Evolutionary conservation across 2,113 vertebrate species (phyloP).

Genomic region (Siniperca knerii): DNA sequence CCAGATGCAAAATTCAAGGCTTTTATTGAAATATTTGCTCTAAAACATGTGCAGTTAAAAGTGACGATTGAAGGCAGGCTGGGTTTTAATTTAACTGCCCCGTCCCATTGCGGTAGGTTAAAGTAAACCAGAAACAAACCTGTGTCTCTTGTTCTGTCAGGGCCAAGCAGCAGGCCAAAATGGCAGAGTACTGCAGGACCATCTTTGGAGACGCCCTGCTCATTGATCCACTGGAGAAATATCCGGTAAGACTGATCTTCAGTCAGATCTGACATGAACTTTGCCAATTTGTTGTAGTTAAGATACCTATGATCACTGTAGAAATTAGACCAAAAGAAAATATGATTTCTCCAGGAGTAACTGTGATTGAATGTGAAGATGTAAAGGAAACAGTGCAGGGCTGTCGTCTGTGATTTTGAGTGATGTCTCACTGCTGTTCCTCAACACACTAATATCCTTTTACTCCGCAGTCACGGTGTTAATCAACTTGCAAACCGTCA

Average conservation of each 20-base stretch:
- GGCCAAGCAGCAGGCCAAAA: conserved; percentile 92
- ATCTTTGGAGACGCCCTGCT: conserved; percentile 92
- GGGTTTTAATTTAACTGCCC: no score
- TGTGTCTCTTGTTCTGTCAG: conserved; percentile 67
- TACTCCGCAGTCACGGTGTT: not conserved
- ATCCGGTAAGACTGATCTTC: conserved; percentile 83
- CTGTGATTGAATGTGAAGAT: no score
- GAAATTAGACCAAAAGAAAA: no score
- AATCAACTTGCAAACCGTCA: not conserved
- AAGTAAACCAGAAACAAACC: not conserved
- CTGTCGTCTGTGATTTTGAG: not conserved
- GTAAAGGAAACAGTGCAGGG: no score
- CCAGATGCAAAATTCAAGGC: not conserved
- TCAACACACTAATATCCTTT: conserved; percentile 5
- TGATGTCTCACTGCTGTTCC: not conserved
- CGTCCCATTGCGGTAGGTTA: not conserved
- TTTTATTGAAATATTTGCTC: not conserved
- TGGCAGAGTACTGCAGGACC: conserved; percentile 92
- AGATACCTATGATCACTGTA: no score
- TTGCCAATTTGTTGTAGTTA: not conserved
- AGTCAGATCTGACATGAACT: not conserved
- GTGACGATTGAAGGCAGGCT: not conserved
- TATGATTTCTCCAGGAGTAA: no score
- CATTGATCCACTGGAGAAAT: conserved; percentile 91
- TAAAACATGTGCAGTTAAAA: not conserved